Conservation (phyloP, 2,888 invertebrate species). For the Timema cristinae region DNA sequence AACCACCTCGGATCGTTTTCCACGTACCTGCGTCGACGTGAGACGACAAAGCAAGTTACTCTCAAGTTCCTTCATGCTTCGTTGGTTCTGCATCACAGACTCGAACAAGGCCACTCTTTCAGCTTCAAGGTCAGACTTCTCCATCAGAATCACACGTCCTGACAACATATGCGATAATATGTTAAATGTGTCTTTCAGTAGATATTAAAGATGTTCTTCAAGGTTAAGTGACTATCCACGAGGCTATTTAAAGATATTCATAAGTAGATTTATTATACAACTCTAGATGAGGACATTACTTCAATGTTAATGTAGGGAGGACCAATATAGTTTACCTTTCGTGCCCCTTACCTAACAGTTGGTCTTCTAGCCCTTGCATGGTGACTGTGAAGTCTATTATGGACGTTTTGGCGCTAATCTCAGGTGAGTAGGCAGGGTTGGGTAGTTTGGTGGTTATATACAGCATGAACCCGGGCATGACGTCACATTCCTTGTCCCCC, state of each 20-base stretch:
- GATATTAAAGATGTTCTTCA: too few relatives aligned
- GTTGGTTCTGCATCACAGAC: constrained; percentile 93
- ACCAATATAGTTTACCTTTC: too few relatives aligned
- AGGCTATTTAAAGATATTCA: too few relatives aligned
- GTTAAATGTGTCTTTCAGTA: too few relatives aligned
- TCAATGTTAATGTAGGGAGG: too few relatives aligned
- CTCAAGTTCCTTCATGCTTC: constrained; percentile 93
- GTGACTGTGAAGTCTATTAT: constrained; percentile 98
- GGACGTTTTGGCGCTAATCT: constrained; percentile 93
- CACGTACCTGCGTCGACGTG: constrained; percentile 71
- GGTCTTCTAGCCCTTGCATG: constrained; percentile 93
- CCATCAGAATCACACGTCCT: constrained; percentile 88
- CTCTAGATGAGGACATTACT: too few relatives aligned
- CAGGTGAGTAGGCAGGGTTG: constrained; percentile 95
- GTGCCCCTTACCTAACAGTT: constrained; percentile 61
- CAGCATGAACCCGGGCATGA: constrained; percentile 91
- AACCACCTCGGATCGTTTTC: not conserved
- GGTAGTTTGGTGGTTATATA: constrained; percentile 95
- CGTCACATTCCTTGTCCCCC: constrained; percentile 95
- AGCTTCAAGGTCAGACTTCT: constrained; percentile 92
- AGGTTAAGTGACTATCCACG: too few relatives aligned
- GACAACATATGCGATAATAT: too few relatives aligned
- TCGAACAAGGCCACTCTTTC: constrained; percentile 90
- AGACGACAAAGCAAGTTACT: constrained; percentile 86
- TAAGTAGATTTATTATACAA: too few relatives aligned